A percentile compares a stretch with the other conserved stretches of the same genome.
Conservation (phyloP, 2,888 invertebrate genomes). For the Blastobasis lacticolella region DNA sequence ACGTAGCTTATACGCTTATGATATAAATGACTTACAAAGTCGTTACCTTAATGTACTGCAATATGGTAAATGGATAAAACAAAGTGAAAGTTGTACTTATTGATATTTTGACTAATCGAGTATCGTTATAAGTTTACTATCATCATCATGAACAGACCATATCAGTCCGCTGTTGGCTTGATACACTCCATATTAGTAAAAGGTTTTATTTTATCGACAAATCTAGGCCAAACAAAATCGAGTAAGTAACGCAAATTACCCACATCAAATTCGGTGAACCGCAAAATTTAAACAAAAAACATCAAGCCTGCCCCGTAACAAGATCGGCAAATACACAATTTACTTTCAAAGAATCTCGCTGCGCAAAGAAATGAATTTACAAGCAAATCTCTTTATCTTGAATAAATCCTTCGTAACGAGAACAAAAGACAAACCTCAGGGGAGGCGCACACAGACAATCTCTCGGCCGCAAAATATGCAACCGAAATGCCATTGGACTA, state of each 20-base stretch:
- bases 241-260: no score
- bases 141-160: no score
- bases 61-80: slow-evolving; percentile 10
- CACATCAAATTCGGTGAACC: no score
- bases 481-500: slow-evolving; percentile 30
- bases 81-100: slow-evolving; percentile 5
- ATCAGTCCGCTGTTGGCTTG: neutral
- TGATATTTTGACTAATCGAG: neutral
- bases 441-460: slow-evolving; percentile 36
- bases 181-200: neutral
- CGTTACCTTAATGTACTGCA: slow-evolving; percentile 34
- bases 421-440: slow-evolving; percentile 43
- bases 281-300: no score
- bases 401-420: slow-evolving; percentile 43
- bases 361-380: slow-evolving; percentile 23
- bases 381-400: slow-evolving; percentile 27
- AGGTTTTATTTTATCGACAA: no score
- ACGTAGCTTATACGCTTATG: slow-evolving; percentile 53
- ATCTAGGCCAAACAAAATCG: no score
- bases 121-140: no score
- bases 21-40: slow-evolving; percentile 55
- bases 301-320: no score
- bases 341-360: neutral
- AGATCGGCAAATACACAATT: no score
- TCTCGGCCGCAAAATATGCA: slow-evolving; percentile 44